Base-by-base conservation (phyloP, 2,888 invertebrate species). In the Priocnemis perturbator region DNA sequence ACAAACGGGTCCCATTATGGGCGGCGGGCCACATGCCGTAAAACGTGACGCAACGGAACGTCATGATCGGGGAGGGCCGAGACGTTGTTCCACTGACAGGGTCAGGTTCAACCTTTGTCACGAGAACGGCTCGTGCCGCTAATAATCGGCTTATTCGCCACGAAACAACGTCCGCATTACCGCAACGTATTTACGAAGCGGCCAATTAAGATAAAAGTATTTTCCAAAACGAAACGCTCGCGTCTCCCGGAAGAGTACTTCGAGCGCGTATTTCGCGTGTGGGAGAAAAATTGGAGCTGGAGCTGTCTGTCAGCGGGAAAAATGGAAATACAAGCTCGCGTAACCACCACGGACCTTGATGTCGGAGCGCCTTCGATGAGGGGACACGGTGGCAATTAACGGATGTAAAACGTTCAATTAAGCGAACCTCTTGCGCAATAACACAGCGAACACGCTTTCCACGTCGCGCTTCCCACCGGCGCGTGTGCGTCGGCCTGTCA, bases 91-190 rank as follows among this genome's bases (percentile, higher is more conserved):
- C 0, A 17, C 15, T 48, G 20, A 44, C 67, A 73, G 73, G 73
- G 73, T 73, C 74, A 74, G 70, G 70, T 73, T 67, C 73, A 68
- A 61, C 26, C 64, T 48, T 60, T 66, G 74, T 66, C 71, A 74
- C 71, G 71, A 59, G 66, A 64, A 48, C 47, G 23, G 65, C 71
- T 71, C 67, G 74, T 74, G 74, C 64, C 71, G 69, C 57, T 67
- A 62, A 71, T 75, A 75, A 75, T 75, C 69, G 64, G 74, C 71
- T 75, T 71, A 74, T 71, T 69, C 57, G 60, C 69, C 37, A 66
- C 71, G 71, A 67, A 71, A 64, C 73, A 67, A 71, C 64, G 68
- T 62, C 74, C 64, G 67, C 66, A 67, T 75, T 75, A 57, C 58
- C 64, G 67, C 62, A 67, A 73, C 67, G 69, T 74, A n/a, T n/a